Base-by-base conservation (phyloP, 2,888 invertebrate species). In the Monopis laevigella region DNA sequence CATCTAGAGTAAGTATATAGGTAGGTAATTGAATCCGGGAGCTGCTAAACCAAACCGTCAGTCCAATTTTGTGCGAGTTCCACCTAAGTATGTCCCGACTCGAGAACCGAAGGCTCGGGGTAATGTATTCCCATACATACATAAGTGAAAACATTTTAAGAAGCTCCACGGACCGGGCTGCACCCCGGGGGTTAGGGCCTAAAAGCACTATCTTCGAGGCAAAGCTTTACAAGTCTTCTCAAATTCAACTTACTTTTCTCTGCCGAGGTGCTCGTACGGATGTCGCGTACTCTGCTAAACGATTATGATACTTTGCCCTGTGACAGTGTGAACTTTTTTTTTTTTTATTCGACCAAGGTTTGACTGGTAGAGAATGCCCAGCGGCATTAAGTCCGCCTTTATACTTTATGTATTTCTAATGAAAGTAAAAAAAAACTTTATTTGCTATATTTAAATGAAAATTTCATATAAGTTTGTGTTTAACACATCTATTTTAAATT, bases 141-240 rank as follows among this genome's bases (percentile, higher is more conserved):
- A 73, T 75, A 73, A 75, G 80, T 74, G 78, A 75, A 77, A 75
- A 80, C 78, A 75, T 78, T 80, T 80, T 78, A 78, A 78, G 75
- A 77, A 77, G 74, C 77, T 77, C 74, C 61, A 62, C 75, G 77
- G 77, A 71, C 75, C 68, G 68, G 63, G 62, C 74, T 75, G 77
- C 74, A 72, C 81, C 80, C 77, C 65, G 64, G 80, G 81, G 80
- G 78, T 75, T 77, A 77, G 73, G 74, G 77, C 80, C 80, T 82
- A 80, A 82, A 80, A 82, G 81, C 81, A 81, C 81, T 81, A 81
- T 81, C 81, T 74, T 73, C 55, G 60, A 77, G 75, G 73, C 77
- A 77, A 78, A 78, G 80, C 78, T 73, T 74, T 77, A 78, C 78
- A 80, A 78, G 77, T 81, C 80, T 74, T 75, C 80, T 77, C 75